Base-by-base conservation (phyloP, 2,888 invertebrate species). In the Archips xylosteana region DNA sequence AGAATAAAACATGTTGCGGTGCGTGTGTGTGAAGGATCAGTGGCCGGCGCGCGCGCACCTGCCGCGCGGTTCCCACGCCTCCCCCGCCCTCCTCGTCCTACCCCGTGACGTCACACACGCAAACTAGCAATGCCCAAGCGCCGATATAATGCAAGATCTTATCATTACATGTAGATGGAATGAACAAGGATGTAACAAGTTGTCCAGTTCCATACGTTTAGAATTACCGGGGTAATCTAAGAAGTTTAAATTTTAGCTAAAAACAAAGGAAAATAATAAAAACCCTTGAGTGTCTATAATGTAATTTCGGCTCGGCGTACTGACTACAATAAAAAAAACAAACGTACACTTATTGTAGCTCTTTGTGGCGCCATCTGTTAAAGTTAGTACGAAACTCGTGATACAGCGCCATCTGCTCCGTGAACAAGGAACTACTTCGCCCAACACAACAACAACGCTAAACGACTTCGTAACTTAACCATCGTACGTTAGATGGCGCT, bases 1-100 rank as follows among this genome's bases (percentile, higher is more conserved):
- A 78, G 77, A 78, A 76, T 66, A 76, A 81, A 75, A 64, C 70
- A 64, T 49, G 70, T 64, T 70, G 23, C 59, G 61, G 54, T 74
- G 80, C 79, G 89, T 86, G 88, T 80, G 89, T 83, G 92, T 89
- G 89, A 91, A 94, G 94, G 94, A 94, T 92, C 94, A 94, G 92
- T 94, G 94, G 92, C 93, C 94, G 90, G 89, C 90, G 88, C 89
- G 87, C 89, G 93, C 92, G 92, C 94, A 93, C 94, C 94, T 94
- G 94, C 93, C 92, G 92, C 91, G 84, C 78, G 83, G 92, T 94
- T 94, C 94, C 93, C 94, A 94, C 94, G 94, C 87, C 88, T 85
- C 87, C 88, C 80, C 81, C 81, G 45, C 84, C 84, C 82, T 83
- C 76, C 83, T 78, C 71, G 67, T 82, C 80, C 79, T 80, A 71